A percentile compares a stretch with the other conserved stretches of the same genome.
Conservation (phyloP, 2,797 vertebrate species). For the Lepus oiostolus region DNA sequence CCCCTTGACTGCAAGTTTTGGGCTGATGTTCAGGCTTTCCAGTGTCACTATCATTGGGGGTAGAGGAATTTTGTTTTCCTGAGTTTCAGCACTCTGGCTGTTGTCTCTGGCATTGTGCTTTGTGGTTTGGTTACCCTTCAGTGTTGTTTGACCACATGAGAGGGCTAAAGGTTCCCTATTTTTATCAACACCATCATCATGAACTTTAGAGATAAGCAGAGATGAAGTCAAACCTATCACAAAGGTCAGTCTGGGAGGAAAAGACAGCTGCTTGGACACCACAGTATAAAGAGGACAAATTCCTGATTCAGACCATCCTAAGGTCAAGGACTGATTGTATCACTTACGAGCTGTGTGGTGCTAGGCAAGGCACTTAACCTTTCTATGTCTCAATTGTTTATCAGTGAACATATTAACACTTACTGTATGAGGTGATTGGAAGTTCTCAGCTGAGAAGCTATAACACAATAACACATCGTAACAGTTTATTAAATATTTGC, state of each 20-base stretch:
- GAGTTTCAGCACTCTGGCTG: slow-evolving; percentile 2
- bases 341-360: background rate
- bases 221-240: slow-evolving; percentile 41
- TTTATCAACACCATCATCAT: slow-evolving; percentile 39
- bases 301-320: background rate
- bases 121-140: slow-evolving; percentile 41
- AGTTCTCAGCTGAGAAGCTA: background rate
- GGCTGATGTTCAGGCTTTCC: background rate
- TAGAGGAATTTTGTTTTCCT: background rate
- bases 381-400: background rate
- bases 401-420: background rate
- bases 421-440: background rate
- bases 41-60: background rate
- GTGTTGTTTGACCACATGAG: background rate
- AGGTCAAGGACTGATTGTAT: slow-evolving; percentile 39
- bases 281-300: background rate
- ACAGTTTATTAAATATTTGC: background rate
- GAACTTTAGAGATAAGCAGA: background rate
- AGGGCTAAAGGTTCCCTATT: slow-evolving; percentile 35
- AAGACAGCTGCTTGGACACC: slow-evolving; percentile 11
- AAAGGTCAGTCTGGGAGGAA: slow-evolving; percentile 45
- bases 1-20: background rate
- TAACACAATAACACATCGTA: background rate
- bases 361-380: background rate
- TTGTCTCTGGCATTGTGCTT: slow-evolving; percentile 24